Evolutionary conservation across 2,888 invertebrate genomes (phyloP).

Genomic region (Pheosia tremula): DNA sequence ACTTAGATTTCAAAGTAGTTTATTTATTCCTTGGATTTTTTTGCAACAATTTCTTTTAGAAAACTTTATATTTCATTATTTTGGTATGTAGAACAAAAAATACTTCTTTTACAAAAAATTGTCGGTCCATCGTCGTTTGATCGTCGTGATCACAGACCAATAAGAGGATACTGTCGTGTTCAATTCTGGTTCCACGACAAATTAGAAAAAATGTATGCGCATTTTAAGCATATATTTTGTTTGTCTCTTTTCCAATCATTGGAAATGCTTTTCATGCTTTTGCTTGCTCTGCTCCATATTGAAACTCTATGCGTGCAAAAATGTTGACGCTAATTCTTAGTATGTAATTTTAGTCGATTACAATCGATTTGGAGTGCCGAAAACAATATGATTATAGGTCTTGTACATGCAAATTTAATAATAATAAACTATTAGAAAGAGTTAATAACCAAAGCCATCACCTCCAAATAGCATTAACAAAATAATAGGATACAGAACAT

Average conservation of each 20-base stretch:
- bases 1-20: constrained; percentile 18
- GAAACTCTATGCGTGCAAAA: no score
- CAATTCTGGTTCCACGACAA: constrained; percentile 21
- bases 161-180: constrained; percentile 32
- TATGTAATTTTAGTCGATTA: no score
- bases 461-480: constrained; percentile 47
- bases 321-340: no score
- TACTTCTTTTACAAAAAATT: constrained; percentile 35
- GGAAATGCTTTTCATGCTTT: neutral
- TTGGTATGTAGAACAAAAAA: constrained; percentile 26
- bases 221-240: constrained; percentile 12
- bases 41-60: constrained; percentile 23
- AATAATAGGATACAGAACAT: constrained; percentile 50
- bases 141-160: no score
- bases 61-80: constrained; percentile 40
- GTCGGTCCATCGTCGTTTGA: constrained; percentile 28
- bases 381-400: no score
- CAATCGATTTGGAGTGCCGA: no score
- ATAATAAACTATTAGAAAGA: neutral
- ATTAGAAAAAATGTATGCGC: constrained; percentile 1
- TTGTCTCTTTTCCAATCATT: constrained; percentile 22
- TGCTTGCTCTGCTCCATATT: no score
- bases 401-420: no score
- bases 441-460: constrained; percentile 26
- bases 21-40: constrained; percentile 22